phyloP scores from a whole-genome alignment of 2,113 vertebrate species.

The Caranx ignobilis region DNA sequence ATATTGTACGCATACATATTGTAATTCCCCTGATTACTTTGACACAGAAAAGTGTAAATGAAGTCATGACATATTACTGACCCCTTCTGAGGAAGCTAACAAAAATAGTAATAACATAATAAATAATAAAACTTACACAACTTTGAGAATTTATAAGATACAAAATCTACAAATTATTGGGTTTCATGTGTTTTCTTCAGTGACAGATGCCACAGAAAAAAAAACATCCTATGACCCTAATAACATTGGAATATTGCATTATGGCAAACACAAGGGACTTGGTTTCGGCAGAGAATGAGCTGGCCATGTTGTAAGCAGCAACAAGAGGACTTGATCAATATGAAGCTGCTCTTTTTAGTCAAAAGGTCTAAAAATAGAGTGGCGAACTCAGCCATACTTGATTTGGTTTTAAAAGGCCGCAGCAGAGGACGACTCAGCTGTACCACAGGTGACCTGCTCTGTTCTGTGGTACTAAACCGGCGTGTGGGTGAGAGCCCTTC shows the following conservation, averaged over 20 bases:
- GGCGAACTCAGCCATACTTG: slow-evolving; percentile 2
- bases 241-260: slow-evolving; percentile 12
- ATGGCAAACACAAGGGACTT: background rate
- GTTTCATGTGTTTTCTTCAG: background rate
- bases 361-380: slow-evolving; percentile 27
- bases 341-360: slow-evolving; percentile 5
- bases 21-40: slow-evolving; percentile 1
- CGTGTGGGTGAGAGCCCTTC: slow-evolving; percentile 63
- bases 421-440: slow-evolving; percentile 10
- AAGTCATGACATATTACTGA: too few relatives aligned
- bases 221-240: background rate
- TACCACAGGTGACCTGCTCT: slow-evolving; percentile 39
- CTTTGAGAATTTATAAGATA: background rate
- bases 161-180: background rate
- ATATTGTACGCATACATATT: background rate
- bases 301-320: slow-evolving; percentile 3
- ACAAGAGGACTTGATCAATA: slow-evolving; percentile 12
- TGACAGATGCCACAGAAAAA: background rate
- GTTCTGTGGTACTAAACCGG: slow-evolving; percentile 5
- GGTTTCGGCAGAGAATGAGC: background rate
- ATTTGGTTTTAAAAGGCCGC: slow-evolving; percentile 3
- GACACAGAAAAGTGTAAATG: background rate
- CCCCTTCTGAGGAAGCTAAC: background rate
- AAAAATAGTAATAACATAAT: background rate
- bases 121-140: background rate